phyloP scores from a whole-genome alignment of 2,888 invertebrate genomes.

The Achlya flavicornis region DNA sequence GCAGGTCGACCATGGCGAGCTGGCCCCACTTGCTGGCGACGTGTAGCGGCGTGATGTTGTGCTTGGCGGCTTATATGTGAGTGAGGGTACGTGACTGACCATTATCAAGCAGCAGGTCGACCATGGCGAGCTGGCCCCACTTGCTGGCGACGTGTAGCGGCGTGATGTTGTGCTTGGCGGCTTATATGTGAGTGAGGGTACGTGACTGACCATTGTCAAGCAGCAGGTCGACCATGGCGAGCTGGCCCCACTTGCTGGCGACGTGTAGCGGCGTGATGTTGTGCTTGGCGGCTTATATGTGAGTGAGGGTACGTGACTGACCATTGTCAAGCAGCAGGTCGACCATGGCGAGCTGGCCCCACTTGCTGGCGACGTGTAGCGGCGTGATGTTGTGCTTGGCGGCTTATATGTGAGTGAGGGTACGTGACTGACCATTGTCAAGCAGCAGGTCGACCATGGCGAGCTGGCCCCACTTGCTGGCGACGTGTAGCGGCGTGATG shows the following conservation, averaged over 20 bases:
- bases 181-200: conserved; percentile 49
- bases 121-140: conserved; percentile 98
- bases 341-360: conserved; percentile 98
- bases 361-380: conserved; percentile 98
- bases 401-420: conserved; percentile 72
- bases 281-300: conserved; percentile 98
- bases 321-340: conserved; percentile 92
- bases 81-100: conserved; percentile 42
- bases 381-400: conserved; percentile 99
- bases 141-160: conserved; percentile 99
- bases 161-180: conserved; percentile 99
- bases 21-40: conserved; percentile 99
- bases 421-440: conserved; percentile 82
- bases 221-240: conserved; percentile 94
- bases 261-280: conserved; percentile 99
- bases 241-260: conserved; percentile 99
- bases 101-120: conserved; percentile 92
- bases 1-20: conserved; percentile 93
- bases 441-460: conserved; percentile 95
- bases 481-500: conserved; percentile 99
- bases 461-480: conserved; percentile 99
- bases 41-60: conserved; percentile 98
- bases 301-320: conserved; percentile 23
- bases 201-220: conserved; percentile 86
- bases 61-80: conserved; percentile 96